These are phyloP conservation scores for Oasisia sp. DNA, from an alignment of 2,888 invertebrate species.

Conservation along the genomic window DNA sequence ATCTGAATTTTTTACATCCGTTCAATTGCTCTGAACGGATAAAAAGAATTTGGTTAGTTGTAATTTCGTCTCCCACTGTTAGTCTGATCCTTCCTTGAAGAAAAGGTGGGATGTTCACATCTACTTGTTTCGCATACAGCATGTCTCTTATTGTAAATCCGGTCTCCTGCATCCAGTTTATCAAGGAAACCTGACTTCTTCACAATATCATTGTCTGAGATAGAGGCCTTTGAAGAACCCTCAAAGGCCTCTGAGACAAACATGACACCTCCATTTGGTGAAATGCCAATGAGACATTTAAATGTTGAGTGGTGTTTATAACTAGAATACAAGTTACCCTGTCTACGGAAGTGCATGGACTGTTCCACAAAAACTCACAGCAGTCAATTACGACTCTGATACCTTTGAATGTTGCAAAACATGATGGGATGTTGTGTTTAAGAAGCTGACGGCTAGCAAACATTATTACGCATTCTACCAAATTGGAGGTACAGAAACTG, in stretches of 20 bases:
- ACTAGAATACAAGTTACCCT: not conserved
- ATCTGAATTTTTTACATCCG: too few relatives aligned
- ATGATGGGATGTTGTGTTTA: not conserved
- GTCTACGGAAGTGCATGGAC: not conserved
- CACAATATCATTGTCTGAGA: too few relatives aligned
- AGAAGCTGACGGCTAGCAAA: not conserved
- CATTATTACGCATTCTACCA: not conserved
- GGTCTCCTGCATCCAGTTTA: too few relatives aligned
- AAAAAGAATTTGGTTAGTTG: too few relatives aligned
- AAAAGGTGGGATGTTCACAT: too few relatives aligned
- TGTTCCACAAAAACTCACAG: slow-evolving; percentile 6
- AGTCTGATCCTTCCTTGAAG: too few relatives aligned
- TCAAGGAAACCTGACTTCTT: too few relatives aligned
- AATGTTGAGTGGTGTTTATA: not conserved
- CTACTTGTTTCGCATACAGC: too few relatives aligned
- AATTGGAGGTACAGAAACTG: not conserved
- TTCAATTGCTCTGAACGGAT: too few relatives aligned
- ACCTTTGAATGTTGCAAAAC: not conserved
- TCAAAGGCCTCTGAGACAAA: not conserved
- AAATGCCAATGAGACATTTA: not conserved
- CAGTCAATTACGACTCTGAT: not conserved
- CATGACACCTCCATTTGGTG: not conserved
- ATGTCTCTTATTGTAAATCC: too few relatives aligned
- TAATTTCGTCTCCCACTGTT: too few relatives aligned
- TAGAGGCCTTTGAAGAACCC: too few relatives aligned